These are phyloP conservation scores for Palythoa heliodiscus DNA, from an alignment of 92 coral and sea anemone species.

Conservation along the genomic window DNA sequence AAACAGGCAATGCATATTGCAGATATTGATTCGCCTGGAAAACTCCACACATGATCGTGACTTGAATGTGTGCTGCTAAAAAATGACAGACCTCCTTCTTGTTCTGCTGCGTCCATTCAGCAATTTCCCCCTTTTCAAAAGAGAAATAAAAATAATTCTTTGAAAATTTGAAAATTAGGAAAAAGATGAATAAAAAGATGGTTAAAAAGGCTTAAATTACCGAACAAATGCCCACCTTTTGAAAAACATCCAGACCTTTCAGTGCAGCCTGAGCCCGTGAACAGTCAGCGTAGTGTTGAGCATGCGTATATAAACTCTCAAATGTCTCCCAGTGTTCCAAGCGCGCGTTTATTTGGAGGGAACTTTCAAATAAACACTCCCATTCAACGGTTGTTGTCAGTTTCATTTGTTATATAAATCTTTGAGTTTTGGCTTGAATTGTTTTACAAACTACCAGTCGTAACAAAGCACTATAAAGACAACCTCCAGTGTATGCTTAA, in stretches of 20 bases:
- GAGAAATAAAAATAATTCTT: neutral
- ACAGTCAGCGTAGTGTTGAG: constrained; percentile 21
- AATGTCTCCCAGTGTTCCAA: constrained; percentile 42
- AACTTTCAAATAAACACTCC: constrained; percentile 52
- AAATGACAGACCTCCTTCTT: constrained; percentile 69
- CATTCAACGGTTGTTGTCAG: constrained; percentile 18
- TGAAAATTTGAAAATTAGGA: neutral
- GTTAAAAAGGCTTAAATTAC: neutral
- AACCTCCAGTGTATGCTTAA: neutral
- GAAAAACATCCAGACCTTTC: constrained; percentile 34
- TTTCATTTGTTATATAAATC: neutral
- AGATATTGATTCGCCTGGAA: constrained; percentile 63
- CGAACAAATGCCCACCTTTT: neutral
- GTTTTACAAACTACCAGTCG: neutral
- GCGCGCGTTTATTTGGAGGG: constrained; percentile 64
- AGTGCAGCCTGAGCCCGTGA: constrained; percentile 59
- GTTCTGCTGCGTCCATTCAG: constrained; percentile 21
- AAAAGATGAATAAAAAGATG: neutral
- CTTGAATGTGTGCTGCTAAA: constrained; percentile 81
- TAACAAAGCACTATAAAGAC: neutral
- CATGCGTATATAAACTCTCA: constrained; percentile 38
- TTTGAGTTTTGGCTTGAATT: neutral
- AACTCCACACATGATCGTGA: constrained; percentile 83
- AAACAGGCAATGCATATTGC: constrained; percentile 89
- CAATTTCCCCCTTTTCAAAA: neutral